phyloP scores from a whole-genome alignment of 2,113 vertebrate genomes.

The Fukomys damarensis region DNA sequence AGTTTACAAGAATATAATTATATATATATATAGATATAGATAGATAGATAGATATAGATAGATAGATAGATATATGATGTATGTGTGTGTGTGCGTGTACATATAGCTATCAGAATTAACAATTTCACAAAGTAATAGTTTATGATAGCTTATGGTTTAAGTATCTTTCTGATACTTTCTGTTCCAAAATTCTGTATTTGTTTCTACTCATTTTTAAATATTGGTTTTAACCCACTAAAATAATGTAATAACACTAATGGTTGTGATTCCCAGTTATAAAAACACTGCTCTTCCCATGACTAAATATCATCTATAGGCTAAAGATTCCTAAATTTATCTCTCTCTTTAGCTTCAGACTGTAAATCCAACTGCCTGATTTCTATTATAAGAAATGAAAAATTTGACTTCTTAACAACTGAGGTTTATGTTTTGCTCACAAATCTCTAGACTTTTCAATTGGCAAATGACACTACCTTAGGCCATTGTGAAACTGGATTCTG shows the following conservation, averaged over 20 bases:
- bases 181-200: neutral
- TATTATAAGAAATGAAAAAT: constrained; percentile 48
- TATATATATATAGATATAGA: too few species aligned
- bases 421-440: neutral
- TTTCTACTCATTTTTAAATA: neutral
- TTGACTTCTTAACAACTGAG: neutral
- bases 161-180: constrained; percentile 32
- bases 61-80: too few species aligned
- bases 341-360: neutral
- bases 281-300: constrained; percentile 14
- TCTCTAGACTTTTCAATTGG: neutral
- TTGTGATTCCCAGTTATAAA: constrained; percentile 57
- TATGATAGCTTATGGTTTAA: neutral
- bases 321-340: constrained; percentile 61
- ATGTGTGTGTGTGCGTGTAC: neutral
- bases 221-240: constrained; percentile 23
- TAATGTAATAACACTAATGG: constrained; percentile 48
- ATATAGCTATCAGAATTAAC: neutral
- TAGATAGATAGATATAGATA: too few species aligned
- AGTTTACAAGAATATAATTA: too few species aligned
- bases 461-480: neutral
- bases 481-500: neutral
- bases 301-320: neutral
- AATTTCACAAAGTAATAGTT: constrained; percentile 33
- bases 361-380: neutral